Conservation (phyloP, 2,113 vertebrate species). For the Microcebus lehilahytsara region DNA sequence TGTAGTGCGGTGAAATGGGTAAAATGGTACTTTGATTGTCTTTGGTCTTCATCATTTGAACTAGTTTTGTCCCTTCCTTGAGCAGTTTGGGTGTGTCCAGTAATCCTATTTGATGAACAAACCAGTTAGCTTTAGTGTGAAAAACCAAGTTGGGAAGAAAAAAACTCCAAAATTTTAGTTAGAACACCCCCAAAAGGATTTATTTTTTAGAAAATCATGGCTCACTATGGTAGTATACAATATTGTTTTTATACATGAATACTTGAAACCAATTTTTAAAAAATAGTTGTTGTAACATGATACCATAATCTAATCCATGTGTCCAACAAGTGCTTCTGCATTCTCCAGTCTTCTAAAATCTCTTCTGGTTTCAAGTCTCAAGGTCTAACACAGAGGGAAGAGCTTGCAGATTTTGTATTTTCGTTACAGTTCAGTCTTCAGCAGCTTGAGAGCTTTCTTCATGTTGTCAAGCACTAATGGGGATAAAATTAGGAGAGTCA, state of each 20-base stretch:
- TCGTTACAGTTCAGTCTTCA: constrained; percentile 88
- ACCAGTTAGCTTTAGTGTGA: not conserved
- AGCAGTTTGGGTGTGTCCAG: not conserved
- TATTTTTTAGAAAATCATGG: constrained; percentile 81
- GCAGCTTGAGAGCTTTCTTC: constrained; percentile 86
- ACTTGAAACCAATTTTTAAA: constrained; percentile 74
- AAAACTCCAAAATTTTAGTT: not conserved
- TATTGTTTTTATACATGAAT: constrained; percentile 65
- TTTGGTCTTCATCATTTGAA: not conserved
- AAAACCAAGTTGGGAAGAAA: not conserved
- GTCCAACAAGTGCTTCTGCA: constrained; percentile 53
- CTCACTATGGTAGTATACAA: constrained; percentile 73
- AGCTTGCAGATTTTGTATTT: constrained; percentile 21
- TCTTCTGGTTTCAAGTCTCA: constrained; percentile 42
- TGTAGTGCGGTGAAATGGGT: not conserved
- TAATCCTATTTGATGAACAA: not conserved
- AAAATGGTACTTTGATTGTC: not conserved
- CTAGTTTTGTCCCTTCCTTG: not conserved
- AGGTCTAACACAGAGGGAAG: not conserved
- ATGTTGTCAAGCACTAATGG: constrained; percentile 86
- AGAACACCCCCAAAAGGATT: constrained; percentile 80
- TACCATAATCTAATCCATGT: constrained; percentile 24
- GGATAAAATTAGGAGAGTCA: constrained; percentile 45
- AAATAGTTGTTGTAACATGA: constrained; percentile 75
- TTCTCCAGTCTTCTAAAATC: constrained; percentile 61